These are phyloP conservation scores for Apodemus sylvaticus DNA, from an alignment of 2,113 vertebrate genomes.

Conservation along the genomic window DNA sequence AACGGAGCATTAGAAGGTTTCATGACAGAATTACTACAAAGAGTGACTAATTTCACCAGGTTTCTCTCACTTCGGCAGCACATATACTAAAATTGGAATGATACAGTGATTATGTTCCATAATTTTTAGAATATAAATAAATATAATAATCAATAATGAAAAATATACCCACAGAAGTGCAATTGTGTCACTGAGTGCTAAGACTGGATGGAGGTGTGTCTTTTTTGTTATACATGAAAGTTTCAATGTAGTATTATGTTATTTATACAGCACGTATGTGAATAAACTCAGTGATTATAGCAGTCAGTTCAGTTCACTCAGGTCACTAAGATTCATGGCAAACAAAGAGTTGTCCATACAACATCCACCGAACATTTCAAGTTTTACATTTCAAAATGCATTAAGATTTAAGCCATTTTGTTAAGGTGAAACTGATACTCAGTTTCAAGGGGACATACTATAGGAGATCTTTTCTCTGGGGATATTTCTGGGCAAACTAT, in stretches of 20 bases:
- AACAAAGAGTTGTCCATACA: neutral
- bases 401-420: neutral
- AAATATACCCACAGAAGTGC: neutral
- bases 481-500: neutral
- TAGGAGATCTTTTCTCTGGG: neutral
- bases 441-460: neutral
- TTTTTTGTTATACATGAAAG: neutral
- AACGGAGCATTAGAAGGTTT: conserved; percentile 49
- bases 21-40: conserved; percentile 37
- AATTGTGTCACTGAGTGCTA: neutral
- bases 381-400: neutral
- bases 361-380: neutral
- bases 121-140: no score
- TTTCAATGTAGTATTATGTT: neutral
- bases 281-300: neutral
- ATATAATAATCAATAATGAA: no score
- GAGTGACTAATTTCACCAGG: conserved; percentile 61
- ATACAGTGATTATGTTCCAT: no score
- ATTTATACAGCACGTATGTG: neutral
- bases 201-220: neutral
- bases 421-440: neutral
- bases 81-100: no score
- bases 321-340: neutral
- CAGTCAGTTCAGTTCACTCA: neutral
- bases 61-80: conserved; percentile 16